A percentile compares a stretch with the other conserved stretches of the same genome.
phyloP scores from a whole-genome alignment of 2,888 invertebrate species.

The Hesperia comma region DNA sequence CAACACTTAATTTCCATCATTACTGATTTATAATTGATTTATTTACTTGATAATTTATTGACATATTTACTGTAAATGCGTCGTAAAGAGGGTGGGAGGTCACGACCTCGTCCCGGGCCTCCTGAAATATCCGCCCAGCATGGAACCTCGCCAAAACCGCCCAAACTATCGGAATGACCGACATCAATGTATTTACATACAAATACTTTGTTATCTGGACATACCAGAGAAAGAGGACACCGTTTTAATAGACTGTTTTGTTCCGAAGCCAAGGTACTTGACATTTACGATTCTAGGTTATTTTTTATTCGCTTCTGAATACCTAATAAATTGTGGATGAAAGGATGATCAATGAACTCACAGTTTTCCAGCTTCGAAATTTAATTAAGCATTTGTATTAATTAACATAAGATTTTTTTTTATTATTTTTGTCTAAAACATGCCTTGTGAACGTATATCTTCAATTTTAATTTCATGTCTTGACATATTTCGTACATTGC shows the following conservation, averaged over 20 bases:
- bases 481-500: too few relatives aligned
- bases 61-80: slow-evolving; percentile 29
- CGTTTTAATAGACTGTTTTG: slow-evolving; percentile 9
- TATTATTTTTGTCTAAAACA: too few relatives aligned
- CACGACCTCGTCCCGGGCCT: slow-evolving; percentile 61
- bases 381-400: too few relatives aligned
- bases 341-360: neutral
- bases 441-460: too few relatives aligned
- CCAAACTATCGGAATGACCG: slow-evolving; percentile 35
- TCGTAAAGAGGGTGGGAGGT: slow-evolving; percentile 54
- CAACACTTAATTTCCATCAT: too few relatives aligned
- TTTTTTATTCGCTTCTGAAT: neutral
- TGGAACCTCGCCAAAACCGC: slow-evolving; percentile 63
- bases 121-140: slow-evolving; percentile 60
- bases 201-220: slow-evolving; percentile 26
- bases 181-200: slow-evolving; percentile 27
- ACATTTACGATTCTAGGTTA: neutral
- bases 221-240: slow-evolving; percentile 19
- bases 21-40: too few relatives aligned
- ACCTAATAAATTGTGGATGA: neutral
- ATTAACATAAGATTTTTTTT: too few relatives aligned
- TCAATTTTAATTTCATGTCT: too few relatives aligned
- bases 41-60: slow-evolving; percentile 18
- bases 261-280: neutral
- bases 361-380: too few relatives aligned